phyloP scores from a whole-genome alignment of 2,797 vertebrate genomes.

The Pipistrellus kuhlii region DNA sequence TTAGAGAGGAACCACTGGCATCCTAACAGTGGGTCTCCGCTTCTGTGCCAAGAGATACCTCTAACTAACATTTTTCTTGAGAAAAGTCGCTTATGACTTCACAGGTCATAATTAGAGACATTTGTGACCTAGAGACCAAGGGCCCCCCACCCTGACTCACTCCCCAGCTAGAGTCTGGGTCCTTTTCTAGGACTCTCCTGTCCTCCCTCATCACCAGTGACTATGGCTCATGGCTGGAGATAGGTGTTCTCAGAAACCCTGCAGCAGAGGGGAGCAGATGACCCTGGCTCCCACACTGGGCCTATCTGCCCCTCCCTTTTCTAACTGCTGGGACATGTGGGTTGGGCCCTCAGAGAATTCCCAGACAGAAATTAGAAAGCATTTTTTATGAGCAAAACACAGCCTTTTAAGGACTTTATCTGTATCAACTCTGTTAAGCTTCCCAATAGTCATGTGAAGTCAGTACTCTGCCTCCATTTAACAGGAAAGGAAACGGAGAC shows the following conservation, averaged over 20 bases:
- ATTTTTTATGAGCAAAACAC: neutral
- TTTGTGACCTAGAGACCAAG: neutral
- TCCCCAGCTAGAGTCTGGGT: neutral
- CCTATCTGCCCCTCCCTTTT: neutral
- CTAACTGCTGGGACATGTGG: neutral
- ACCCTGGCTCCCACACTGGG: neutral
- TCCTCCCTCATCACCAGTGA: neutral
- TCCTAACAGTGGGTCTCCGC: neutral
- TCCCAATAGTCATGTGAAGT: neutral
- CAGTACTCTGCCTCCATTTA: neutral
- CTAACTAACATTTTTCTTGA: slow-evolving; percentile 62
- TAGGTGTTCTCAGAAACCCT: rapidly evolving
- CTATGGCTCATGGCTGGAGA: neutral
- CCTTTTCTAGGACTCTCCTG: neutral
- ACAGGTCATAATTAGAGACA: slow-evolving; percentile 67
- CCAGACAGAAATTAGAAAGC: neutral
- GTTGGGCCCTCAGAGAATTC: neutral
- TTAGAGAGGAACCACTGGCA: neutral
- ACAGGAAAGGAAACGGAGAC: neutral
- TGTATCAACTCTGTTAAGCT: too few species aligned
- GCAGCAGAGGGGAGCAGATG: neutral
- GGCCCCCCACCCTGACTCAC: neutral
- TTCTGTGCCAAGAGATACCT: neutral
- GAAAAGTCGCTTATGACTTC: slow-evolving; percentile 64
- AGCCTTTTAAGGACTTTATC: neutral